Evolutionary conservation across 2,797 vertebrate genomes (phyloP), one percentile per base, ranked within the genome.

Genomic region (Melanotaenia pygmaea): DNA sequence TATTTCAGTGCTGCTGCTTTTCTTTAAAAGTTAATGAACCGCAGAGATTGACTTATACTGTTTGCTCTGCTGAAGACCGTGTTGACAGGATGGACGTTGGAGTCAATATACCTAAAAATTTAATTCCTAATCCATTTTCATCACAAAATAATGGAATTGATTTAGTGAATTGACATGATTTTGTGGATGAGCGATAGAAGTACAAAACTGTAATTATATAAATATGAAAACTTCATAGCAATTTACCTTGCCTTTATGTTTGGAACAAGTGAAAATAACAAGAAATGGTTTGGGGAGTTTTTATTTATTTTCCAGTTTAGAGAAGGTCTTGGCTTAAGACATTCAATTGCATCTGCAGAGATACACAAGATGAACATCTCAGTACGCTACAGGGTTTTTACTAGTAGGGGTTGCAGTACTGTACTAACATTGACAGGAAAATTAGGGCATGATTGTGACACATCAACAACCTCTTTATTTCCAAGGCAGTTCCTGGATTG

Each of bases 11-110:
- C 77, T 77, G 82, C 75, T 71, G 74, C 84, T 85, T 72, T 34
- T 87, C 86, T 92, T 79, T 83, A 74, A 80, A 89, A 86, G 81
- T 82, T 91, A 89, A 92, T 91, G 81, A 91, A 82, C 75, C 88
- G 82, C 82, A 87, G 85, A 90, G 79, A 84, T 84, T 38, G 66
- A 86, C 80, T 79, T 76, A 69, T 83, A 67, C 76, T 72, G 59
- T 82, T 68, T 76, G 60, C 69, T 81, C 71, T 82, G 38, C n/a
- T 77, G 62, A 59, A 78, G 78, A 74, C 67, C 38, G 53, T 68
- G 64, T 75, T 67, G 47, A 74, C 30, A 64, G 43, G n/a, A 68
- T 66, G 28, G 60, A 84, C 62, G 67, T 69, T 81, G 56, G 53
- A 76, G 80, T 71, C 56, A 47, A 32, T 69, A 28, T 28, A 59